Evolutionary conservation across 2,888 invertebrate species (phyloP).

Genomic region (Euproctis similis): DNA sequence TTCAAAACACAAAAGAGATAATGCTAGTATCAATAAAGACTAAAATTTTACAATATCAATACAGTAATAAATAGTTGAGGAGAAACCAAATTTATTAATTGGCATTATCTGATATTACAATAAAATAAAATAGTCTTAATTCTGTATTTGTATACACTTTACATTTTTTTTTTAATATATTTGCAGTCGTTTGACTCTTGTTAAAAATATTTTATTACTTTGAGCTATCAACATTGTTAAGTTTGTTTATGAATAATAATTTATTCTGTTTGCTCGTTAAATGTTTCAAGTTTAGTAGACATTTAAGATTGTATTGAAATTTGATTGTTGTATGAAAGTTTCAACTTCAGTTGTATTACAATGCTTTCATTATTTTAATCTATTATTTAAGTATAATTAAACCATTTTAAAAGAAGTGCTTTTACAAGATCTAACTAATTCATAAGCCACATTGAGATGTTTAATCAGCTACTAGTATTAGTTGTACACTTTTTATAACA

Average conservation of each 20-base stretch:
- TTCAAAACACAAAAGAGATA: slow-evolving; percentile 76
- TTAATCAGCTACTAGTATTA: slow-evolving; percentile 75
- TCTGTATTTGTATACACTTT: slow-evolving; percentile 46
- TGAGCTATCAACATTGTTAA: slow-evolving; percentile 75
- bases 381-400: slow-evolving; percentile 74
- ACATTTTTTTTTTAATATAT: slow-evolving; percentile 34
- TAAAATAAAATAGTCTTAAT: slow-evolving; percentile 47
- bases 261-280: slow-evolving; percentile 76
- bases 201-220: slow-evolving; percentile 73
- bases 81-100: slow-evolving; percentile 49
- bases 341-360: slow-evolving; percentile 64
- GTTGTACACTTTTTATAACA: slow-evolving; percentile 77
- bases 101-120: slow-evolving; percentile 55
- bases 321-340: slow-evolving; percentile 69
- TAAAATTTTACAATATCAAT: slow-evolving; percentile 68
- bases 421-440: slow-evolving; percentile 75
- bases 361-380: slow-evolving; percentile 72
- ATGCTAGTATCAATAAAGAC: slow-evolving; percentile 60
- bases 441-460: slow-evolving; percentile 74
- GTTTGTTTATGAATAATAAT: slow-evolving; percentile 76
- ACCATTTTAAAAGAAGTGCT: slow-evolving; percentile 70
- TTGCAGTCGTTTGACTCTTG: slow-evolving; percentile 64
- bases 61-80: slow-evolving; percentile 69
- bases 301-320: slow-evolving; percentile 71
- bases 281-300: slow-evolving; percentile 75